Evolutionary conservation across 2,797 vertebrate species (phyloP), one percentile per base, ranked within the genome.

Genomic region (Halcyon chelicuti): DNA sequence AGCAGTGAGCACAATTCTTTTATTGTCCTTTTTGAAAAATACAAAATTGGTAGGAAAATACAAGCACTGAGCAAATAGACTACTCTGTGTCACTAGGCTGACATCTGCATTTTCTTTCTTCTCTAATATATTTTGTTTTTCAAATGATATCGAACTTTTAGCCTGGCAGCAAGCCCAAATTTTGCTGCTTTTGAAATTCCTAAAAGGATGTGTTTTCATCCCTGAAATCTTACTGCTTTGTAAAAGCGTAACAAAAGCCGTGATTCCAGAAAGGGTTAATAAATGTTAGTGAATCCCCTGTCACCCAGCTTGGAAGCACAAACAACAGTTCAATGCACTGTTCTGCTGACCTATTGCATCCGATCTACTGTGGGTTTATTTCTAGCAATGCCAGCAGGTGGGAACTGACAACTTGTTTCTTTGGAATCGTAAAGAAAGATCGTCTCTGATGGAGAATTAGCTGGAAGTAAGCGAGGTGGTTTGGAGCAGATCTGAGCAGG

Each of bases 21-120:
- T 98, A 99, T 98, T 99, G 98, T 99, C 98, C 97, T 98, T 98
- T 98, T 97, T 97, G 98, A 98, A 98, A 98, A 98, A 98, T 98
- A 98, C 98, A 98, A 98, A 98, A 98, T 98, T 98, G 97, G 98
- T 97, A 98, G 97, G 97, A 97, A 98, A 98, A 98, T 98, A 98
- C 97, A 98, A 98, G 98, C 97, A 96, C 97, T 96, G 97, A 98
- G 97, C 95, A 93, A 97, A 97, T 97, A 96, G 96, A 98, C 98
- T 98, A 97, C 96, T 98, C 97, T 90, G 91, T 98, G 98, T 98
- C 97, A 98, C 88, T 94, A 47, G 96, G 96, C 91, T 98, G 98
- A 98, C 98, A 98, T 98, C 98, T 98, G 98, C 97, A 97, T 98
- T 98, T 97, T 97, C 97, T 96, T 94, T 94, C 94, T 96, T 79